phyloP scores from a whole-genome alignment of 1,140 invertebrate species.

The Caenorhabditis remanei region DNA sequence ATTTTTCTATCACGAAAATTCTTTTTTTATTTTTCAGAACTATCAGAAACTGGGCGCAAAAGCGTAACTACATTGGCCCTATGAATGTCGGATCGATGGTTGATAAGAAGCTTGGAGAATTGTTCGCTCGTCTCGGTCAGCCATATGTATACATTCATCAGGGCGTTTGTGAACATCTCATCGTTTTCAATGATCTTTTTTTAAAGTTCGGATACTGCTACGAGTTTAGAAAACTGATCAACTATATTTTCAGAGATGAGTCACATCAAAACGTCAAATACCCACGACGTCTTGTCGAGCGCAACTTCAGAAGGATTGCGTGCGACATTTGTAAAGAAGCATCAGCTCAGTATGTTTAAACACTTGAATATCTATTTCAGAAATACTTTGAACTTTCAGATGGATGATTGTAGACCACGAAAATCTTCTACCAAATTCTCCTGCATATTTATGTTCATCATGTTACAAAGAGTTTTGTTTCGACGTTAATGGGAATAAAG shows the following conservation, averaged over 20 bases:
- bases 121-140: constrained; percentile 52
- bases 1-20: not conserved
- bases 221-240: not conserved
- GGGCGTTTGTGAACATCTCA: constrained; percentile 56
- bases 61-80: not conserved
- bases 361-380: not conserved
- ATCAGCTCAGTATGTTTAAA: constrained; percentile 21
- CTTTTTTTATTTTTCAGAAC: not conserved
- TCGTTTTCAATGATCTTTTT: constrained; percentile 56
- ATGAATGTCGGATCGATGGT: constrained; percentile 38
- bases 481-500: constrained; percentile 34
- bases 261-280: constrained; percentile 9
- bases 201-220: not conserved
- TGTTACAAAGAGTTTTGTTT: constrained; percentile 53
- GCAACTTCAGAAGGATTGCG: constrained; percentile 44
- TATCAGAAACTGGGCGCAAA: constrained; percentile 40
- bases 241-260: constrained; percentile 19
- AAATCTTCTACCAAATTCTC: constrained; percentile 9
- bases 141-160: constrained; percentile 61
- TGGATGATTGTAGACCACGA: constrained; percentile 44
- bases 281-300: constrained; percentile 42
- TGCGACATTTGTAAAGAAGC: constrained; percentile 41
- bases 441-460: constrained; percentile 26
- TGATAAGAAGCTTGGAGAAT: constrained; percentile 20
- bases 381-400: not conserved